Evolutionary conservation across 2,888 invertebrate genomes (phyloP), one percentile per base, ranked within the genome.

Genomic region (Plebejus anna): DNA sequence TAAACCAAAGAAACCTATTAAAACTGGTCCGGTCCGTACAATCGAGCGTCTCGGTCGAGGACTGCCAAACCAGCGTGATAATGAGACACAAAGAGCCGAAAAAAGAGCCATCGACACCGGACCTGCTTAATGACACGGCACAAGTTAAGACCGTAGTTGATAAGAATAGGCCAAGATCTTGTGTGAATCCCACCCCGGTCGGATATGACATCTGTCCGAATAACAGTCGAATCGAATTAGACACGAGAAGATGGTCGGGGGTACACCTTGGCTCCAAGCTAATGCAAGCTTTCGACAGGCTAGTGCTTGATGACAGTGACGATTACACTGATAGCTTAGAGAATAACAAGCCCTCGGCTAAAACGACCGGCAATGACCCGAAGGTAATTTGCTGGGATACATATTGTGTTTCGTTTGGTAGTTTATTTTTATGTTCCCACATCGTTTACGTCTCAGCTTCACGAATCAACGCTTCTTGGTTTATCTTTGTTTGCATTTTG

Each of bases 261-360:
- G 95, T 96, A 66, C 96, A 96, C 79, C 89, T 96, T 80, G 96
- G 96, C 75, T 95, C 96, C 0, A 96, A 96, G 83, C 90, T 96
- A 82, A 96, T 96, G 88, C 96, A 96, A 83, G 96, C 96, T 3
- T 96, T 96, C 82, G 96, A 96, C 85, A 94, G 96, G 82, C 90
- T 97, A 51, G 95, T 95, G 76, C 94, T 95, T 78, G 95, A 95
- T 79, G 96, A 96, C 83, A 96, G 96, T 79, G 96, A 96, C 81
- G 96, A 96, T 87, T 96, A 96, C 85, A 96, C 96, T 9, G 97
- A 97, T 89, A 96, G 96, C 87, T 91, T 96, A 81, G 96, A 96
- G 88, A 95, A 95, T 86, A 94, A 94, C 83, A 92, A 90, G 83
- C 88, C 90, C 87, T 81, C 88, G 81, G 86, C 88, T 84, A 92